Base-by-base conservation (phyloP, 2,113 vertebrate genomes). In the Caranx melampygus region DNA sequence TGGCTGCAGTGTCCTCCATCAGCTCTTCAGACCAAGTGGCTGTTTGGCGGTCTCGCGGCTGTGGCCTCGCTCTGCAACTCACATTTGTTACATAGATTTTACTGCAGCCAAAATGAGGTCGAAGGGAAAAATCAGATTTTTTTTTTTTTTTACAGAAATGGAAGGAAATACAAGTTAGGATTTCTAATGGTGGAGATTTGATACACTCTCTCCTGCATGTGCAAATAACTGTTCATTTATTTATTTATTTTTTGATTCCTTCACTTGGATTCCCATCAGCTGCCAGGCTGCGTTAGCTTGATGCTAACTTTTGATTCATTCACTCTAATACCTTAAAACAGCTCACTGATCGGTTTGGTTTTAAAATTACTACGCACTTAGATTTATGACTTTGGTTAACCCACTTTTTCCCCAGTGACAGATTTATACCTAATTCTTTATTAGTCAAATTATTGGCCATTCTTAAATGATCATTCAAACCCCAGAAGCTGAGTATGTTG, bases 1-100 rank as follows among this genome's bases (percentile, higher is more conserved):
- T 55, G 64, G 37, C 78, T 79, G 74, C 62, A 13, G 44, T 31
- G 75, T 31, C 63, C 63, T 85, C 61, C 68, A 16, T 80, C 78
- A 74, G 62, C 59, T 64, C 72, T 61, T 9, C 57, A 42, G 8
- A 16, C 42, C 34, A 49, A 69, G 42, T 13, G 65, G 5, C 44
- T 10, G 0, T 71, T 21, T 40, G 44, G 74, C 42, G n/a, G 55
- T 45, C 59, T 37, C 63, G 45, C 45, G 34, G 55, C 21, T 31
- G 13, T 59, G 2, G 14, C 71, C 70, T 44, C 72, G 78, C 81
- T 84, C 76, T 47, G 4, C 44, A 37, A 75, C 20, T 21, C 10
- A 12, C 54, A 5, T 54, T 34, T 52, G 61, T 11, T 3, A 10
- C 15, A 40, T 14, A 37, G 9, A 57, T 65, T 61, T 33, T 3